phyloP scores from a whole-genome alignment of 1,140 invertebrate genomes.

The Drosophila albomicans region DNA sequence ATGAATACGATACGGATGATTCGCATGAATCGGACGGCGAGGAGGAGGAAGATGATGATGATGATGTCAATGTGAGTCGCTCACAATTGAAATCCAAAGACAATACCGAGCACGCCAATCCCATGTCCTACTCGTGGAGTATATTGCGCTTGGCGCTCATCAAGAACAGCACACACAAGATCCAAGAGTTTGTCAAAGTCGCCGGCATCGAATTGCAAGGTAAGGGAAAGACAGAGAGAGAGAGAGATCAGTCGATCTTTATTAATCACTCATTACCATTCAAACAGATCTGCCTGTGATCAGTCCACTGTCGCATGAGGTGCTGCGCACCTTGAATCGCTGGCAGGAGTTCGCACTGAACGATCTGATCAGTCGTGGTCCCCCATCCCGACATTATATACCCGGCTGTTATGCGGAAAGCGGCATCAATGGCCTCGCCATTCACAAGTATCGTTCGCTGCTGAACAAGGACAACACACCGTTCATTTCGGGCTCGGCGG shows the following conservation, averaged over 20 bases:
- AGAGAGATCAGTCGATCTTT: not conserved
- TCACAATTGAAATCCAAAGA: slow-evolving; percentile 86
- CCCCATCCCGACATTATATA: slow-evolving; percentile 63
- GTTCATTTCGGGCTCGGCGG: slow-evolving; percentile 92
- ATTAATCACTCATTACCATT: not conserved
- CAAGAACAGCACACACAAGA: slow-evolving; percentile 92
- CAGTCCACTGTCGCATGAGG: slow-evolving; percentile 96
- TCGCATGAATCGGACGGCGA: slow-evolving; percentile 91
- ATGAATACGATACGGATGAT: slow-evolving; percentile 96
- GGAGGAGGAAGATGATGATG: slow-evolving; percentile 92
- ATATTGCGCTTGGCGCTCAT: slow-evolving; percentile 95
- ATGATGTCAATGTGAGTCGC: slow-evolving; percentile 85
- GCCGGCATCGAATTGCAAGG: slow-evolving; percentile 96
- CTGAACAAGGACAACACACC: slow-evolving; percentile 98
- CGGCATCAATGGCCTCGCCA: slow-evolving; percentile 90
- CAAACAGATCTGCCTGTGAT: slow-evolving; percentile 93
- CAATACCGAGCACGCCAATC: slow-evolving; percentile 95
- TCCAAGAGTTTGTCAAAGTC: slow-evolving; percentile 89
- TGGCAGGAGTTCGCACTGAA: slow-evolving; percentile 90
- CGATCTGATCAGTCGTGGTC: slow-evolving; percentile 84
- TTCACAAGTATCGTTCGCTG: slow-evolving; percentile 96
- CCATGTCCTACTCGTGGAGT: slow-evolving; percentile 97
- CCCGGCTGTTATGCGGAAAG: slow-evolving; percentile 91
- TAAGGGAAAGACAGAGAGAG: slow-evolving; percentile 75
- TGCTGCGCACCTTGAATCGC: slow-evolving; percentile 92